Conservation (phyloP, 1,140 invertebrate genomes). For the Sweltsa coloradensis region DNA sequence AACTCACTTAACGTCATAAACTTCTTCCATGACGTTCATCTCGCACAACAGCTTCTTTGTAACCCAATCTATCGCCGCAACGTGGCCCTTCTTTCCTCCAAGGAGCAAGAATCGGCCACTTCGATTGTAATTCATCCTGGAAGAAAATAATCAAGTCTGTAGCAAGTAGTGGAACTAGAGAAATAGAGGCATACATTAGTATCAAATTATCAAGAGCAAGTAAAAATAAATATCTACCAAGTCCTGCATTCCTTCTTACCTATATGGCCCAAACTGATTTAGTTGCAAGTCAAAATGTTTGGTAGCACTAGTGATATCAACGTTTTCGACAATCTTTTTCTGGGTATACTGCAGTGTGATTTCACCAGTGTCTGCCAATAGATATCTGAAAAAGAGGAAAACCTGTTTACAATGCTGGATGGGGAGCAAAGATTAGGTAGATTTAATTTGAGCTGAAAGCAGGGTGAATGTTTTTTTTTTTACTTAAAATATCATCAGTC, state of each 20-base stretch:
- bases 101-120: conserved; percentile 87
- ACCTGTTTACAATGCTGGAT: too few relatives aligned
- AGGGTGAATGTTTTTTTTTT: too few relatives aligned
- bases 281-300: conserved; percentile 85
- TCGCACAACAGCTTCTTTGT: conserved; percentile 92
- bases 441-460: too few relatives aligned
- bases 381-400: conserved; percentile 45
- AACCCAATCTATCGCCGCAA: conserved; percentile 95
- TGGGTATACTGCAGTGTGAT: conserved; percentile 72
- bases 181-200: background rate
- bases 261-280: conserved; percentile 82
- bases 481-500: too few relatives aligned
- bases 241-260: too few relatives aligned
- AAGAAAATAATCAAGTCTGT: conserved; percentile 7
- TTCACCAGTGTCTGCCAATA: conserved; percentile 70
- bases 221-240: too few relatives aligned
- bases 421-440: too few relatives aligned
- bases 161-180: background rate
- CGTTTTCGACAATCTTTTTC: conserved; percentile 61
- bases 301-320: conserved; percentile 80
- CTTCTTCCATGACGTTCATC: conserved; percentile 94
- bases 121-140: conserved; percentile 62
- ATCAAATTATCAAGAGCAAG: too few relatives aligned
- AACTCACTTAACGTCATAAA: conserved; percentile 70
- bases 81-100: conserved; percentile 82